Conservation (phyloP, 2,113 vertebrate species). For the Crotophaga sulcirostris region DNA sequence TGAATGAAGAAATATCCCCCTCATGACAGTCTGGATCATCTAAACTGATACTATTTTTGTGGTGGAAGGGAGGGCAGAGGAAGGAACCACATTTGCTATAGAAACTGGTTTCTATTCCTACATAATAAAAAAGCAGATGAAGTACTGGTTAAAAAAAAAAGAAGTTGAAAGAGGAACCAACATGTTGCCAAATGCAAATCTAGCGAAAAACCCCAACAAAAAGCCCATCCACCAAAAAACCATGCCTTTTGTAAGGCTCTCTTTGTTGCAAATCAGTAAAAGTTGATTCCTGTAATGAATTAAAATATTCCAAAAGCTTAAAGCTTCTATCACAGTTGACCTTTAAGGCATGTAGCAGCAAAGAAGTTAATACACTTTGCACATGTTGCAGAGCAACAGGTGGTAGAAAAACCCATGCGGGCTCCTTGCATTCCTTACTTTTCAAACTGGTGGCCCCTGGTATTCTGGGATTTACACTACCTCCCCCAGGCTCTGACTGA, state of each 20-base stretch:
- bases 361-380: conserved; percentile 93
- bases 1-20: conserved; percentile 1
- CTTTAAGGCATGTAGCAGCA: conserved; percentile 89
- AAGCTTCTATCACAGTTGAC: conserved; percentile 73
- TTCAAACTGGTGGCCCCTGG: conserved; percentile 91
- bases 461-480: conserved; percentile 92
- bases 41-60: neutral
- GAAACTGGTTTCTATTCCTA: conserved; percentile 54
- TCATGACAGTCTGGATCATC: neutral
- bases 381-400: conserved; percentile 95
- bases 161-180: conserved; percentile 52
- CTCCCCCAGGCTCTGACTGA: conserved; percentile 94
- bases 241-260: neutral
- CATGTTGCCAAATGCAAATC: conserved; percentile 51
- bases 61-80: neutral
- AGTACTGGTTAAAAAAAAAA: neutral
- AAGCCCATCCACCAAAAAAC: conserved; percentile 46
- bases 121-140: conserved; percentile 58
- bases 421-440: conserved; percentile 87
- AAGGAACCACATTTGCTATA: conserved; percentile 15
- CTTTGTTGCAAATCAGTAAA: conserved; percentile 58
- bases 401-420: conserved; percentile 83
- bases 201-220: conserved; percentile 32
- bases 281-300: conserved; percentile 68
- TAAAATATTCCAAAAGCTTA: conserved; percentile 78